Conservation (phyloP, 53 echinoderm and acorn worm species). For the Arbacia lixula region DNA sequence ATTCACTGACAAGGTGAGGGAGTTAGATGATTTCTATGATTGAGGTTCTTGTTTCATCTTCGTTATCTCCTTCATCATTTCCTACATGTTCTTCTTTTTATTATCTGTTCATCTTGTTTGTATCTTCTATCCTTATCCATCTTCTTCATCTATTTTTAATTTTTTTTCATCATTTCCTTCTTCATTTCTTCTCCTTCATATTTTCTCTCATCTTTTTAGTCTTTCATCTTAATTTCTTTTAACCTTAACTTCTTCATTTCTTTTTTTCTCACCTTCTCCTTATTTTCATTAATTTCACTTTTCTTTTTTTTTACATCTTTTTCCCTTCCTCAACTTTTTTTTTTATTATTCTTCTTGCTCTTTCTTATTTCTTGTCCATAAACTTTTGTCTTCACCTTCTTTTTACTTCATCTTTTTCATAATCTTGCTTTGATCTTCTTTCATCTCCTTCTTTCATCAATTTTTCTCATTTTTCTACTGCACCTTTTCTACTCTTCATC, state of each 20-base stretch:
- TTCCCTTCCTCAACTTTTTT: neutral
- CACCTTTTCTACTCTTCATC: neutral
- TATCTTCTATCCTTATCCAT: neutral
- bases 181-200: neutral
- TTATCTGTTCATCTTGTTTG: neutral
- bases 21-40: too few species aligned
- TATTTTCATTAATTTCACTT: neutral
- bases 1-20: constrained; percentile 92
- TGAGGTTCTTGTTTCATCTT: too few species aligned
- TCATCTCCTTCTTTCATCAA: too few species aligned
- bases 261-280: neutral
- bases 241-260: neutral
- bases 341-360: neutral
- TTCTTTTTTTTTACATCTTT: neutral
- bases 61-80: too few species aligned
- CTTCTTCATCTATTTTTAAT: neutral
- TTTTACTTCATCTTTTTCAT: neutral
- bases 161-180: neutral
- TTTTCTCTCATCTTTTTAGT: neutral
- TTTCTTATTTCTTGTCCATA: neutral
- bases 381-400: neutral
- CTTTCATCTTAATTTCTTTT: neutral
- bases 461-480: neutral
- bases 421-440: too few species aligned
- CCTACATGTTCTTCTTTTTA: too few species aligned